phyloP scores from a whole-genome alignment of 2,797 vertebrate species.

The Halcyon smyrnensis region DNA sequence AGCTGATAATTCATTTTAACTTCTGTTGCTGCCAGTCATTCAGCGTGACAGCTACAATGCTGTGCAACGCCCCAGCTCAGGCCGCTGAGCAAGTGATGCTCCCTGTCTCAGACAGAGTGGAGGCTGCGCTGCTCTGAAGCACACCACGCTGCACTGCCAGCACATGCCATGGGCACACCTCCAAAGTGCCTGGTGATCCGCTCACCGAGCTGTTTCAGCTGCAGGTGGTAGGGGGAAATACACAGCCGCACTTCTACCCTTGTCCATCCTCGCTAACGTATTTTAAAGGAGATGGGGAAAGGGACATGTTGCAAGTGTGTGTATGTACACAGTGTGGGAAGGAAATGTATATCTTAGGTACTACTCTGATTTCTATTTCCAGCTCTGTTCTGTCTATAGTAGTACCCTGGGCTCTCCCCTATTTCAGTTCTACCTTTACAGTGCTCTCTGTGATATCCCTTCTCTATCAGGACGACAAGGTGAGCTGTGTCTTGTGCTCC shows the following conservation, averaged over 20 bases:
- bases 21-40: background rate
- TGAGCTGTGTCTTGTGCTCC: background rate
- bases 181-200: fast-evolving
- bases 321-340: background rate
- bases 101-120: background rate
- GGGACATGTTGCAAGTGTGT: background rate
- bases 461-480: background rate
- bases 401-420: background rate
- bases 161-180: background rate
- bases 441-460: background rate
- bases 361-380: background rate
- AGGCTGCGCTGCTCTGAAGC: background rate
- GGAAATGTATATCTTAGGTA: background rate
- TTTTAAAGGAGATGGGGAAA: background rate
- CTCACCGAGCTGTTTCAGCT: background rate
- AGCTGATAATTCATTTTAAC: background rate
- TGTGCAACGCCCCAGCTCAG: background rate
- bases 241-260: background rate
- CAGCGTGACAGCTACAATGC: background rate
- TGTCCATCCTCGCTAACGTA: background rate
- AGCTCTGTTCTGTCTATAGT: background rate
- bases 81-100: fast-evolving
- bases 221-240: background rate
- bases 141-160: fast-evolving
- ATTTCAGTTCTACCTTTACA: background rate